Percentiles rank a stretch among this genome's conserved stretches.
These are phyloP conservation scores for Dioctria linearis DNA, from an alignment of 2,888 invertebrate species.

Conservation along the genomic window DNA sequence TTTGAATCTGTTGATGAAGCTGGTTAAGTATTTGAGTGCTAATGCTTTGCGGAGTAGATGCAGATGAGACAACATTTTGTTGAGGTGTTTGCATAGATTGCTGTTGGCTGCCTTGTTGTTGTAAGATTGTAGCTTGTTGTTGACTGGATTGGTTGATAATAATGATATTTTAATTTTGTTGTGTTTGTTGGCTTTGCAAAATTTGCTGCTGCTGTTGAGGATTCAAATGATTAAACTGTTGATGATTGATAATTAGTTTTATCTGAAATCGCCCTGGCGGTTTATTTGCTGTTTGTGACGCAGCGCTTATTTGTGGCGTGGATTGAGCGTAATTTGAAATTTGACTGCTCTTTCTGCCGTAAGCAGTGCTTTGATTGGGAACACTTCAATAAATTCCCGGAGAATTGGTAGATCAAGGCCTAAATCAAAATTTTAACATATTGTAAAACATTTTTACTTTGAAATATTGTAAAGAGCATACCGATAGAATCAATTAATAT, in stretches of 20 bases:
- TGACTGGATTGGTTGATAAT: conserved; percentile 68
- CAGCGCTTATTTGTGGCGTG: conserved; percentile 66
- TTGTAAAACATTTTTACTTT: no score
- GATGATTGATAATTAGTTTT: conserved; percentile 74
- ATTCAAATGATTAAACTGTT: conserved; percentile 77
- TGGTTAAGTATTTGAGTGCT: conserved; percentile 12
- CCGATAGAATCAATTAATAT: conserved; percentile 64
- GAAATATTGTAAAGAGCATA: no score
- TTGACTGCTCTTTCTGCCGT: conserved; percentile 68
- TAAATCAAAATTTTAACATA: conserved; percentile 26
- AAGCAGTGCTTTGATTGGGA: conserved; percentile 70
- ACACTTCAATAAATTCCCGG: conserved; percentile 66
- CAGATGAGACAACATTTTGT: conserved; percentile 24
- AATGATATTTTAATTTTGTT: conserved; percentile 70
- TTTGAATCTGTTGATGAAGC: conserved; percentile 71
- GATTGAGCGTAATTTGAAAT: conserved; percentile 70
- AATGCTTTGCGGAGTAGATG: conserved; percentile 60
- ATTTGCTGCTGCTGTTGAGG: conserved; percentile 74
- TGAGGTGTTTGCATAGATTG: conserved; percentile 2
- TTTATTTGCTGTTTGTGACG: conserved; percentile 60
- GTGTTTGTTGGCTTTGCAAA: conserved; percentile 70
- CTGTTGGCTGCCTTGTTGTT: conserved; percentile 61
- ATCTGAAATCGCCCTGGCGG: conserved; percentile 57
- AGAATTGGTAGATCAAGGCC: conserved; percentile 66
- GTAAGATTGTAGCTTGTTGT: conserved; percentile 67